Conservation (phyloP, 2,797 vertebrate species). For the Lepidocolaptes lacrymiger region DNA sequence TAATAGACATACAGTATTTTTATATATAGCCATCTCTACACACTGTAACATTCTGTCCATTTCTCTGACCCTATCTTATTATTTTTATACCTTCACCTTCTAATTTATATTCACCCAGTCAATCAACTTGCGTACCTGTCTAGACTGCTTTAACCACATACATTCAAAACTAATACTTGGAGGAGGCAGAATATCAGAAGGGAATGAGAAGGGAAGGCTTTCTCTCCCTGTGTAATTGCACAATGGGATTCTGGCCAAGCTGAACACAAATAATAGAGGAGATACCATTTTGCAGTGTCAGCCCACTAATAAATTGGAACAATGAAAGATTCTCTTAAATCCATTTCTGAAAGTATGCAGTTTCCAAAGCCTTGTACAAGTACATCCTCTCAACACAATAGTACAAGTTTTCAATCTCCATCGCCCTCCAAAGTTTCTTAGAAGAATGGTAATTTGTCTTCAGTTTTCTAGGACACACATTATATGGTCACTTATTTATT, state of each 20-base stretch:
- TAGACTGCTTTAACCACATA: constrained; percentile 21
- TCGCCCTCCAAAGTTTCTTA: constrained; percentile 21
- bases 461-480: background rate
- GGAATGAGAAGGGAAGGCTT: background rate
- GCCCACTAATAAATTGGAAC: constrained; percentile 30
- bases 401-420: background rate
- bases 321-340: constrained; percentile 39
- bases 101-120: constrained; percentile 29
- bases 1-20: background rate
- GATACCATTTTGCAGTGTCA: constrained; percentile 19
- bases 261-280: background rate
- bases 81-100: constrained; percentile 18
- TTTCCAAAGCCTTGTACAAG: constrained; percentile 15
- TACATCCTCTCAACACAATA: constrained; percentile 20
- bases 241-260: background rate
- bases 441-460: background rate
- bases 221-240: constrained; percentile 14
- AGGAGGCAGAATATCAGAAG: background rate
- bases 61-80: constrained; percentile 9
- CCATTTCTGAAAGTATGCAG: constrained; percentile 27
- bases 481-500: background rate
- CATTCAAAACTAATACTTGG: background rate
- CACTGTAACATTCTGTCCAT: background rate
- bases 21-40: background rate
- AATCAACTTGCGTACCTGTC: background rate